These are phyloP conservation scores for Ceyx margarethae DNA, from an alignment of 2,113 vertebrate genomes.

Conservation along the genomic window DNA sequence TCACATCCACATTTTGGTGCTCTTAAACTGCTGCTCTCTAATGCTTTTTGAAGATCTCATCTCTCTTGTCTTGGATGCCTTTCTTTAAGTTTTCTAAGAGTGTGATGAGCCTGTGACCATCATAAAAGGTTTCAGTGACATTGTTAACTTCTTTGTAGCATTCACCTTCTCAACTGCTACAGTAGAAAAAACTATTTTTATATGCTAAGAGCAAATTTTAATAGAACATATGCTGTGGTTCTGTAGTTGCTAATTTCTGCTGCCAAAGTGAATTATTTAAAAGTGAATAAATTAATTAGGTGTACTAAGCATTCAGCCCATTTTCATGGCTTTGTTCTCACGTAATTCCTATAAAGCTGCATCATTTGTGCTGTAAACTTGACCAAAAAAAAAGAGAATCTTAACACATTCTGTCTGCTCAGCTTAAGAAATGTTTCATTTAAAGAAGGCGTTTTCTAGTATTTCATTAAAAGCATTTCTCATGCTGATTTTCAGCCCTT, in stretches of 20 bases:
- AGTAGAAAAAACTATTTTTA: background rate
- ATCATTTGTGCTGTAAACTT: background rate
- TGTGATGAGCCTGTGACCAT: background rate
- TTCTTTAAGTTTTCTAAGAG: background rate
- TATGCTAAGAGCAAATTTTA: background rate
- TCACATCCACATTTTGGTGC: background rate
- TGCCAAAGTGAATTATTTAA: background rate
- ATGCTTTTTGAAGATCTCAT: background rate
- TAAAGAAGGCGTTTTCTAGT: background rate
- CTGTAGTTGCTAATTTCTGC: constrained; percentile 4
- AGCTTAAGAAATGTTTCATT: background rate
- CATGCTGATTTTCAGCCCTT: background rate
- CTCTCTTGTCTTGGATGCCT: background rate
- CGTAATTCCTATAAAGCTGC: background rate
- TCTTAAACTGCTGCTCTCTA: background rate
- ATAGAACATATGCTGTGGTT: background rate
- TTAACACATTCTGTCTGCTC: background rate
- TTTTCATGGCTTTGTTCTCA: constrained; percentile 1
- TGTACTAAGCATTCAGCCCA: background rate
- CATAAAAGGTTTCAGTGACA: background rate
- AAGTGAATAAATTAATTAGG: constrained; percentile 26
- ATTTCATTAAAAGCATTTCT: background rate
- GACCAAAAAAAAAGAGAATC: background rate
- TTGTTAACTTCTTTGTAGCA: background rate
- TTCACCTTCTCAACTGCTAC: background rate